Conservation (phyloP, 2,888 invertebrate species). For the Urechis unicinctus region DNA sequence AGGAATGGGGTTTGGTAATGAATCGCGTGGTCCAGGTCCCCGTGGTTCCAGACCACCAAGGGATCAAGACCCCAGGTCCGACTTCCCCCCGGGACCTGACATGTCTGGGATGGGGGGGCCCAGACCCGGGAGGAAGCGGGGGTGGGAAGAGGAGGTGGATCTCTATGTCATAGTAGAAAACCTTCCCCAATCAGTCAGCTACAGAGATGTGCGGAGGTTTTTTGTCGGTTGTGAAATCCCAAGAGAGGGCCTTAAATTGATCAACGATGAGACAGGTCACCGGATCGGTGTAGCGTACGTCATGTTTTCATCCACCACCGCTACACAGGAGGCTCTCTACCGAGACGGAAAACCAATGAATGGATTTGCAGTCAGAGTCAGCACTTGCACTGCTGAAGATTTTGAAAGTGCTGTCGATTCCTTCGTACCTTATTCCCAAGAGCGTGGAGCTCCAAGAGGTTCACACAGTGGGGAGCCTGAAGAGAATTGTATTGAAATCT, state of each 20-base stretch:
- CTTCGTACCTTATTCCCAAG: constrained; percentile 8
- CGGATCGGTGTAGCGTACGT: constrained; percentile 72
- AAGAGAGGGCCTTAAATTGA: constrained; percentile 77
- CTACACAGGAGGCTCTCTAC: constrained; percentile 66
- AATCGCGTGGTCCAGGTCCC: too few relatives aligned
- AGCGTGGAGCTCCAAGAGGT: constrained; percentile 11
- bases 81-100: too few relatives aligned
- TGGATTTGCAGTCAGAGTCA: constrained; percentile 63
- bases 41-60: too few relatives aligned
- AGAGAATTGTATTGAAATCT: constrained; percentile 12
- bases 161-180: constrained; percentile 62
- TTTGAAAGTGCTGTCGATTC: constrained; percentile 71
- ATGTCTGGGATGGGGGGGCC: too few relatives aligned
- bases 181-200: constrained; percentile 67
- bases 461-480: constrained; percentile 2
- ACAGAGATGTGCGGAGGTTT: constrained; percentile 74
- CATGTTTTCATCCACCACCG: constrained; percentile 66
- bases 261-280: constrained; percentile 72
- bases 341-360: constrained; percentile 62
- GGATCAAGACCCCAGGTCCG: too few relatives aligned
- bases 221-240: constrained; percentile 72
- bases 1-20: too few relatives aligned
- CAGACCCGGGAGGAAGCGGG: neutral
- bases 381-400: constrained; percentile 64
- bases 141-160: too few relatives aligned